Percentiles rank a stretch among this genome's conserved stretches.
Evolutionary conservation across 2,888 invertebrate species (phyloP).

Genomic region (Ditylenchus weischeri): DNA sequence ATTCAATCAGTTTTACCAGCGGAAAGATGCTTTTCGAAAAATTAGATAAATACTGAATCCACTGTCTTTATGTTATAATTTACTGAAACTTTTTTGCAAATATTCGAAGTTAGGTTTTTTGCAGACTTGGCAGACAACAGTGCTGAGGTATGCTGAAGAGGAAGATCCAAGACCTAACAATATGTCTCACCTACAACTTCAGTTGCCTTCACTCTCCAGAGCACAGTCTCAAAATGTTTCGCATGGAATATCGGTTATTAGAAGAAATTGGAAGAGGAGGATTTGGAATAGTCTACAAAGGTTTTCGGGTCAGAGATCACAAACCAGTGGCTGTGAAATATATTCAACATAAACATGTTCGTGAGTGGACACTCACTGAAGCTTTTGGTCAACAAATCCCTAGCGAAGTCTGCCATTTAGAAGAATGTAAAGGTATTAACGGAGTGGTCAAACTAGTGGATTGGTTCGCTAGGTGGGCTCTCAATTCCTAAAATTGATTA

Average conservation of each 20-base stretch:
- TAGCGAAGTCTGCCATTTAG: conserved; percentile 52
- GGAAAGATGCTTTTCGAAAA: too few species aligned
- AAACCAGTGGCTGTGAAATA: conserved; percentile 42
- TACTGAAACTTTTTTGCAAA: too few species aligned
- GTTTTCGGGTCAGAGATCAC: conserved; percentile 36
- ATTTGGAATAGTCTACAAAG: conserved; percentile 52
- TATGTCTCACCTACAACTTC: conserved; percentile 53
- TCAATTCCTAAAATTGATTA: not conserved
- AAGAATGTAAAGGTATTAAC: conserved; percentile 46
- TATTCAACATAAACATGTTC: conserved; percentile 39
- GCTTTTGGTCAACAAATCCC: conserved; percentile 46
- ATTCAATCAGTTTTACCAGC: too few species aligned
- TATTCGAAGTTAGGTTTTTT: too few species aligned
- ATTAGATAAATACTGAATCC: too few species aligned
- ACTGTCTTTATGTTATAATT: too few species aligned
- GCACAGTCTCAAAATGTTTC: conserved; percentile 14
- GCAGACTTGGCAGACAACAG: not conserved
- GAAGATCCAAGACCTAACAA: conserved; percentile 51
- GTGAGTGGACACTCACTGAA: conserved; percentile 40
- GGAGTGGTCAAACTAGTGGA: conserved; percentile 51
- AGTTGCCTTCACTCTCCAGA: conserved; percentile 46
- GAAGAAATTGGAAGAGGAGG: conserved; percentile 55
- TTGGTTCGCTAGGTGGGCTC: conserved; percentile 51
- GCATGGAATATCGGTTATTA: conserved; percentile 12
- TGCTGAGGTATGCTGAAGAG: conserved; percentile 46